A percentile compares a stretch with the other conserved stretches of the same genome.
phyloP scores from a whole-genome alignment of 2,888 invertebrate species.

The Lordiphosa fenestrarum region DNA sequence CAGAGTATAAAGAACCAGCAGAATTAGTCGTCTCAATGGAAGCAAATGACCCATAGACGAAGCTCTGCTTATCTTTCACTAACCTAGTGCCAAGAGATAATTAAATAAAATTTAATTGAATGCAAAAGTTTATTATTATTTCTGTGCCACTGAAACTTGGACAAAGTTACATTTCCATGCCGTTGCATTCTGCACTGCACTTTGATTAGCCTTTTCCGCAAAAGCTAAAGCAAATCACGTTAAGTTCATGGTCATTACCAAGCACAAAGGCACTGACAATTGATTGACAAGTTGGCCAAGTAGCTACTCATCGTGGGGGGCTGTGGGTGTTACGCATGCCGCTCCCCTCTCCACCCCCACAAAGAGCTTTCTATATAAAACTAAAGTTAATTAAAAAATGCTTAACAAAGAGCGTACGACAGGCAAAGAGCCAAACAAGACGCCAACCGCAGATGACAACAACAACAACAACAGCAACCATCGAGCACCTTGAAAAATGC shows the following conservation, averaged over 20 bases:
- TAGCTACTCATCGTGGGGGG: slow-evolving; percentile 7
- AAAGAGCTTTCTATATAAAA: slow-evolving; percentile 47
- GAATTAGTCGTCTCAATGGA: too few relatives aligned
- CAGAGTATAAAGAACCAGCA: too few relatives aligned
- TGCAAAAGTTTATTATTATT: slow-evolving; percentile 2
- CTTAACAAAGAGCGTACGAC: slow-evolving; percentile 23
- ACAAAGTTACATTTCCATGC: slow-evolving; percentile 7
- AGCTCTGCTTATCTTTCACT: too few relatives aligned
- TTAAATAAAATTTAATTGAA: not conserved
- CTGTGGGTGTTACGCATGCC: not conserved
- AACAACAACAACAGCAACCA: slow-evolving; percentile 17
- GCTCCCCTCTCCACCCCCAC: slow-evolving; percentile 8
- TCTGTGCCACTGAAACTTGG: not conserved
- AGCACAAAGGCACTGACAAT: slow-evolving; percentile 54
- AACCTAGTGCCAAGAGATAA: too few relatives aligned
- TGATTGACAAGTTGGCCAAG: slow-evolving; percentile 68
- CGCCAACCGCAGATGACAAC: slow-evolving; percentile 10
- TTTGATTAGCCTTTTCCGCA: slow-evolving; percentile 1
- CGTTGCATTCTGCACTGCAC: slow-evolving; percentile 14
- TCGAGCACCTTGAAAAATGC: slow-evolving; percentile 50
- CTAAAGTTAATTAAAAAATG: slow-evolving; percentile 71
- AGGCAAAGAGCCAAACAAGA: slow-evolving; percentile 26
- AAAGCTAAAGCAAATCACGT: slow-evolving; percentile 23
- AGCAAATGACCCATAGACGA: too few relatives aligned
- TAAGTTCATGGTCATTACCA: slow-evolving; percentile 56